These are phyloP conservation scores for Trogon melanurus DNA, from an alignment of 2,113 vertebrate genomes.

Conservation along the genomic window DNA sequence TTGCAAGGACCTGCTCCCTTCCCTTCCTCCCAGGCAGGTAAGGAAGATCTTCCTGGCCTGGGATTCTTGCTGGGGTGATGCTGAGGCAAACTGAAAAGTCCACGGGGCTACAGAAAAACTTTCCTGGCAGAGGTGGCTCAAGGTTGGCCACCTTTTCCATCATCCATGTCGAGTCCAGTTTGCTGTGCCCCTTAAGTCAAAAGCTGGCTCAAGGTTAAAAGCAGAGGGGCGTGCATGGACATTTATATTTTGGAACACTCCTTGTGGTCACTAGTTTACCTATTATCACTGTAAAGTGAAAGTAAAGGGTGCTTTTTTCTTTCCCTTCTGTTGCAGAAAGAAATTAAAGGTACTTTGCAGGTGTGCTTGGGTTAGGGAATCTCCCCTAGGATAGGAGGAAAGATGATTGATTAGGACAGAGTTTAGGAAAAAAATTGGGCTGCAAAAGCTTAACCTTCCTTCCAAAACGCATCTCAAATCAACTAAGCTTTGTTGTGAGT, in stretches of 20 bases:
- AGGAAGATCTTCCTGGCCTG: neutral
- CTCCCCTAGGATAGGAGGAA: neutral
- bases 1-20: neutral
- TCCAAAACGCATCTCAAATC: neutral
- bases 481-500: constrained; percentile 4
- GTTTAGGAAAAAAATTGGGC: neutral
- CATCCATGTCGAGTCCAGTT: accelerated
- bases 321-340: neutral
- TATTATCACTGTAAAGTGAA: neutral
- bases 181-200: neutral
- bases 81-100: neutral
- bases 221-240: neutral
- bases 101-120: neutral
- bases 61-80: neutral
- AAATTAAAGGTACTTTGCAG: neutral
- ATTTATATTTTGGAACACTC: neutral
- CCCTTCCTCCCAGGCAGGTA: neutral
- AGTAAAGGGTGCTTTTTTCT: neutral
- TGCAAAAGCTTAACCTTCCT: neutral
- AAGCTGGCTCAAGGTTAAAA: neutral
- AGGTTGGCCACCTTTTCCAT: neutral
- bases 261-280: neutral
- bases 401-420: neutral
- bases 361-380: neutral
- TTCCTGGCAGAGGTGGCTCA: neutral